Conservation (phyloP, 2,797 vertebrate genomes). For the Somateria mollissima region DNA sequence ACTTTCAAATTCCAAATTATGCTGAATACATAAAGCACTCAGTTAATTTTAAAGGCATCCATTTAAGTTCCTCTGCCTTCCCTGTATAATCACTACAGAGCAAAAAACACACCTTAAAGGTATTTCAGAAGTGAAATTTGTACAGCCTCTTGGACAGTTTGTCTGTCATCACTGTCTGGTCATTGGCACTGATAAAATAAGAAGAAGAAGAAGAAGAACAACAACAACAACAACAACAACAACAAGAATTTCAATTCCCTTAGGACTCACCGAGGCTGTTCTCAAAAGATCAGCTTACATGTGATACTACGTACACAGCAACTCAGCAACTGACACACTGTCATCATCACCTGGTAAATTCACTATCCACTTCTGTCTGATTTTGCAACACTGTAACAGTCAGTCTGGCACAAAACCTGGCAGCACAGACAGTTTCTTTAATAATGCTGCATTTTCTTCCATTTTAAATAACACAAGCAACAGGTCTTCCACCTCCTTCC, state of each 20-base stretch:
- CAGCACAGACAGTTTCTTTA: not conserved
- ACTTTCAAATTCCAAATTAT: not conserved
- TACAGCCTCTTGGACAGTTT: not conserved
- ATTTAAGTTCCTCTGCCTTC: not conserved
- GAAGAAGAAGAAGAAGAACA: no score
- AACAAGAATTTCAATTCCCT: not conserved
- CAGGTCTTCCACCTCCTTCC: not conserved
- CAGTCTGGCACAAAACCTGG: not conserved
- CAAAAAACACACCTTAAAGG: not conserved
- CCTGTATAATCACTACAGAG: not conserved
- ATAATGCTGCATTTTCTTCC: not conserved
- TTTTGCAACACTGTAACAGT: not conserved
- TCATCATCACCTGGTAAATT: not conserved
- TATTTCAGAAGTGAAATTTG: not conserved
- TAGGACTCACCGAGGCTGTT: not conserved
- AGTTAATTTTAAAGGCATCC: not conserved
- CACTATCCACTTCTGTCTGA: not conserved
- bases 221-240: not conserved
- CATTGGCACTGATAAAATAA: not conserved
- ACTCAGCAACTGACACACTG: not conserved
- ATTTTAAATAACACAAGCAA: conserved; percentile 15
- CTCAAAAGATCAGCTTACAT: not conserved
- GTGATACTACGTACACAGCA: not conserved
- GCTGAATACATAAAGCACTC: not conserved
- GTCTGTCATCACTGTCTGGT: not conserved